A percentile compares a stretch with the other conserved stretches of the same genome.
Evolutionary conservation across 2,888 invertebrate species (phyloP).

Genomic region (Ptychoptera contaminata): DNA sequence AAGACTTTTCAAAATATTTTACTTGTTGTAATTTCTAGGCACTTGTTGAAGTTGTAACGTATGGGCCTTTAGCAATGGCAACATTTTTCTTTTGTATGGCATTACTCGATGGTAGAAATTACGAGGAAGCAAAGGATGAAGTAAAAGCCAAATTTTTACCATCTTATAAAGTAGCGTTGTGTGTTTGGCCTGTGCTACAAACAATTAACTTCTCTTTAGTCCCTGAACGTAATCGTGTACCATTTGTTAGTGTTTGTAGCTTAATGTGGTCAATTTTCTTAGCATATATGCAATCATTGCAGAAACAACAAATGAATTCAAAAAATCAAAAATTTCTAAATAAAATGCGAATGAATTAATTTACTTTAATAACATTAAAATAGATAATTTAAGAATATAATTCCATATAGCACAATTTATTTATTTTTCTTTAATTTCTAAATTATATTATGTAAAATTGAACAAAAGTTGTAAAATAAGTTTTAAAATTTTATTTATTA

Average conservation of each 20-base stretch:
- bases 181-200: conserved; percentile 57
- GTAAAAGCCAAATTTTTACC: conserved; percentile 56
- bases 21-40: conserved; percentile 24
- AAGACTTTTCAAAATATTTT: background rate
- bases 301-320: conserved; percentile 17
- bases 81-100: conserved; percentile 66
- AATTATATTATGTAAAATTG: too few relatives aligned
- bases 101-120: conserved; percentile 49
- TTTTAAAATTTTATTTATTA: too few relatives aligned
- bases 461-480: too few relatives aligned
- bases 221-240: conserved; percentile 54
- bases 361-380: too few relatives aligned
- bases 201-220: conserved; percentile 56
- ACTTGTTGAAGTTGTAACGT: conserved; percentile 55
- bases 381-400: too few relatives aligned
- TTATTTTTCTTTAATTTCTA: too few relatives aligned
- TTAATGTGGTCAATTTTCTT: conserved; percentile 62
- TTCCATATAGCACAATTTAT: too few relatives aligned
- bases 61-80: conserved; percentile 60
- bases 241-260: conserved; percentile 55
- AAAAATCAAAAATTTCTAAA: background rate
- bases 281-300: conserved; percentile 58
- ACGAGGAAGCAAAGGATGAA: conserved; percentile 48
- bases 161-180: conserved; percentile 45
- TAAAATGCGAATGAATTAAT: too few relatives aligned